Evolutionary conservation across 2,797 vertebrate genomes (phyloP).

Genomic region (Myotis vivesi): DNA sequence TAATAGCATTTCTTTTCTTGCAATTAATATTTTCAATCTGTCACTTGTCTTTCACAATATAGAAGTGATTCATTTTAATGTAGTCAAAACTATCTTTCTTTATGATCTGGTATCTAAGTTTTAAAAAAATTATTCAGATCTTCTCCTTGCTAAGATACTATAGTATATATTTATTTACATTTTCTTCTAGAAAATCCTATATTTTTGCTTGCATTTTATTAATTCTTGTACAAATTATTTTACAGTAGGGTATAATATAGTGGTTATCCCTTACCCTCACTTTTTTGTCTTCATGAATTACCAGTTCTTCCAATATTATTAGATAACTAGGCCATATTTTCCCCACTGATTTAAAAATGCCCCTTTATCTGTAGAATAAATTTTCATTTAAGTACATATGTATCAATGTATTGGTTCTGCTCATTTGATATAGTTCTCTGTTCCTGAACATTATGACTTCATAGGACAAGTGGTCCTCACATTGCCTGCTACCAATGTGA

Average conservation of each 20-base stretch:
- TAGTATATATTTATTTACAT: not conserved
- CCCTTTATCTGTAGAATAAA: too few species aligned
- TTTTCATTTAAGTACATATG: too few species aligned
- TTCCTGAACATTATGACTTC: too few species aligned
- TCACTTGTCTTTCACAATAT: not conserved
- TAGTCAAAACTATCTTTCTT: not conserved
- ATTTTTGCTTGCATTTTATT: not conserved
- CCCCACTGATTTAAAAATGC: too few species aligned
- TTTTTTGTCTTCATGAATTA: too few species aligned
- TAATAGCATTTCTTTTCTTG: not conserved
- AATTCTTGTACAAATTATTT: not conserved
- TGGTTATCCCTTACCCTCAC: not conserved
- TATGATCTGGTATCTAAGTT: not conserved
- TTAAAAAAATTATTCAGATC: not conserved
- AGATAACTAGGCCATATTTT: too few species aligned
- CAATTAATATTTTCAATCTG: not conserved
- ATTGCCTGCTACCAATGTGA: too few species aligned
- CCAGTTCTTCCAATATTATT: too few species aligned
- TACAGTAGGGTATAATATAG: not conserved
- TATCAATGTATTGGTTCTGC: too few species aligned
- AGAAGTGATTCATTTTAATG: not conserved
- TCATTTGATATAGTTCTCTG: too few species aligned
- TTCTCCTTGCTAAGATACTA: not conserved
- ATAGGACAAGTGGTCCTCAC: too few species aligned
- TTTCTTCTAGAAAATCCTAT: not conserved